These are phyloP conservation scores for Epinotia ramella DNA, from an alignment of 2,888 invertebrate genomes.

Conservation along the genomic window DNA sequence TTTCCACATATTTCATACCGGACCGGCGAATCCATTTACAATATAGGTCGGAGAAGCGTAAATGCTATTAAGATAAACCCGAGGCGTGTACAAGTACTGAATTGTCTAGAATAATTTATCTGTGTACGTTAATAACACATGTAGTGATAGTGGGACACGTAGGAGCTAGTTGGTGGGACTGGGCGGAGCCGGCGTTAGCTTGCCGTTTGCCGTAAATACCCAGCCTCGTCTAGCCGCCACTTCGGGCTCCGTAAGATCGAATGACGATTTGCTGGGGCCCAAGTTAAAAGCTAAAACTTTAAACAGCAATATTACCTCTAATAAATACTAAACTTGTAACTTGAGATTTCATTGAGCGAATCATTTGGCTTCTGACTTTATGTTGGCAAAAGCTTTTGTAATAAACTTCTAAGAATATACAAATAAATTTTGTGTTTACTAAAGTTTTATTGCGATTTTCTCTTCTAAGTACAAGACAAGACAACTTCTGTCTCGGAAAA, in stretches of 20 bases:
- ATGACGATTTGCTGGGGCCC: constrained; percentile 23
- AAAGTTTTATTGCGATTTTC: no score
- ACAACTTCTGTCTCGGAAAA: no score
- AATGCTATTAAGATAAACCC: constrained; percentile 36
- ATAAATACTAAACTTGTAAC: not conserved
- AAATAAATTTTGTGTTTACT: no score
- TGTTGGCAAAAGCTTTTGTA: no score
- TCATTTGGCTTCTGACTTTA: not conserved
- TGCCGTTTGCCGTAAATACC: constrained; percentile 38
- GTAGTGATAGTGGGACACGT: not conserved
- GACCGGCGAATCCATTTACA: constrained; percentile 10
- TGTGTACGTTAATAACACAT: not conserved
- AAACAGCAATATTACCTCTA: not conserved
- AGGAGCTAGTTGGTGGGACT: not conserved
- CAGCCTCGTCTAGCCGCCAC: constrained; percentile 27
- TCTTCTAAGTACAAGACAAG: no score
- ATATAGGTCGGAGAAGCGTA: constrained; percentile 13
- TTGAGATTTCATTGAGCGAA: not conserved
- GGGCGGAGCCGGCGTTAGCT: constrained; percentile 9
- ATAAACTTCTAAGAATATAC: no score
- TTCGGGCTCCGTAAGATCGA: constrained; percentile 19
- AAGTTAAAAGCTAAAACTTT: not conserved
- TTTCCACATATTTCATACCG: constrained; percentile 18
- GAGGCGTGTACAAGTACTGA: constrained; percentile 17
- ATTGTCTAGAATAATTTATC: constrained; percentile 28